phyloP scores from a whole-genome alignment of 2,113 vertebrate genomes.

The Corydoras maculifer region DNA sequence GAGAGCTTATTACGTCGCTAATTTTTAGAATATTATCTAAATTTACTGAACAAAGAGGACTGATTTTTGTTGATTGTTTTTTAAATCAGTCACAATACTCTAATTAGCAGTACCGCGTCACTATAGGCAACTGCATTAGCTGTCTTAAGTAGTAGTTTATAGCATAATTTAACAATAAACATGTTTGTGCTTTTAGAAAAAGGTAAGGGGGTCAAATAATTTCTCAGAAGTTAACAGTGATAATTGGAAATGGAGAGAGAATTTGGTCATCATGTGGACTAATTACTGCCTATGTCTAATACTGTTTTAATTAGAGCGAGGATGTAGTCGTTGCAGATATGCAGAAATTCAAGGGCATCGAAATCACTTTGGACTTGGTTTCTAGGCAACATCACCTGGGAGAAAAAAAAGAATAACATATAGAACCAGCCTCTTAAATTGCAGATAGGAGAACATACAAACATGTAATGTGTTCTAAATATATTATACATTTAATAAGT shows the following conservation, averaged over 20 bases:
- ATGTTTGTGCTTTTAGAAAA: no score
- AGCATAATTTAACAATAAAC: no score
- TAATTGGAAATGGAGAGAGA: not conserved
- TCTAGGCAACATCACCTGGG: not conserved
- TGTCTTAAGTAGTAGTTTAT: no score
- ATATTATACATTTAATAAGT: no score
- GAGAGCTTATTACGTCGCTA: no score
- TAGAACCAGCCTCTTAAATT: not conserved
- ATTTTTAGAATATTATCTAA: no score
- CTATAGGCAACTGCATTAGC: no score
- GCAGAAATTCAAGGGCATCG: slow-evolving; percentile 1
- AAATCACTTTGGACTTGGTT: slow-evolving; percentile 3
- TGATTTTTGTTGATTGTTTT: no score
- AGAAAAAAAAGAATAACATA: slow-evolving; percentile 1
- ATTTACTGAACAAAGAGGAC: no score
- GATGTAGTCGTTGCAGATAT: not conserved
- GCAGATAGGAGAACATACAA: not conserved
- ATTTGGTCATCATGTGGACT: slow-evolving; percentile 2
- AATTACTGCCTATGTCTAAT: slow-evolving; percentile 9
- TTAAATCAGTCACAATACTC: no score
- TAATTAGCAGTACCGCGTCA: no score
- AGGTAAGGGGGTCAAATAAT: not conserved
- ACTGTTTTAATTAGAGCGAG: slow-evolving; percentile 16
- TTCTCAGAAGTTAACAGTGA: not conserved
- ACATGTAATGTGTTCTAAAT: no score